Evolutionary conservation across 2,888 invertebrate genomes (phyloP), one percentile per base, ranked within the genome.

Genomic region (Dolichopus griseipennis): DNA sequence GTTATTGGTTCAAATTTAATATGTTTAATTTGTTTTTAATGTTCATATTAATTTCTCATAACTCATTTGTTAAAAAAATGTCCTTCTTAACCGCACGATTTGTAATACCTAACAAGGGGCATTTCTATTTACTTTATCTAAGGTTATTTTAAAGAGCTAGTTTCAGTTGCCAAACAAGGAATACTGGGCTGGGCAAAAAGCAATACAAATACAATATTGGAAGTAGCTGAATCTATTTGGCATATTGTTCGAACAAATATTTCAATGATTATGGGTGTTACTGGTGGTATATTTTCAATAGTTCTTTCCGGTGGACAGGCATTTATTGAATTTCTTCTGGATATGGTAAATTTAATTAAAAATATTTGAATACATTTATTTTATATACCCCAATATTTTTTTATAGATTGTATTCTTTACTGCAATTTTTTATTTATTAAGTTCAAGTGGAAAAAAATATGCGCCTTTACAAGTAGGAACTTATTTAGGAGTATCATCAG

Each of bases 341-440:
- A 92, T 79, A 85, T 90, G 86, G 93, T 93, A 81, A 83, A 72
- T 70, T 1, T n/a, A 21, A 65, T 43, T 41, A 64, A 52, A n/a
- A n/a, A 20, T 63, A 43, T 27, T 37, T 21, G 18, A n/a, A 43
- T 18, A 22, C 2, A 64, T 4, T 67, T 65, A 61, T 37, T n/a
- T 63, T 4, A 68, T 64, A 37, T 64, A 62, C 41, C 33, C 64
- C 20, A 63, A 34, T 65, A 41, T 64, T 37, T 69, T 62, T 67
- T 82, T 82, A 6, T 78, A 97, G 97, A 89, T 97, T 72, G 95
- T 99, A 22, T 99, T 99, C 83, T 88, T 98, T 77, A 97, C 98
- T 3, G 94, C 97, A 0, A 83, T 99, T 9, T 99, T 97, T 83
- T 99, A 98, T 81, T 85, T 99, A 66, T 84, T 99, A 72, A 94